Evolutionary conservation across 2,113 vertebrate species (phyloP), one percentile per base, ranked within the genome.

Genomic region (Nothobranchius furzeri): DNA sequence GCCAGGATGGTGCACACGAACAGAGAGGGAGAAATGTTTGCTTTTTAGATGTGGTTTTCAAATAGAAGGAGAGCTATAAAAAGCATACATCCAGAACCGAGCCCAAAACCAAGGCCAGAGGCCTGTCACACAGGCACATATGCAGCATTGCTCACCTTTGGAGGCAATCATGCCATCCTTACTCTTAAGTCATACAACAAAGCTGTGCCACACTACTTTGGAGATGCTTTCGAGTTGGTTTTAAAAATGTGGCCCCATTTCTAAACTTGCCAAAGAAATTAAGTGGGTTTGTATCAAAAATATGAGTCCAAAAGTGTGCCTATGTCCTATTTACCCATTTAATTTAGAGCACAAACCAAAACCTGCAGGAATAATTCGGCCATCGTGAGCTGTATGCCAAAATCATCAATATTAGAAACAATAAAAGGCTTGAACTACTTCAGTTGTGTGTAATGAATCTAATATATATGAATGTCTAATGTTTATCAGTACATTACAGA

Each of bases 41-140:
- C 83, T 82, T 88, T 89, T 84, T 72, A 78, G 70, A 85, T 81
- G 85, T 82, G 61, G 84, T 64, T 85, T 83, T 87, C 70, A 79
- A 87, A 88, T 78, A 78, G 70, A 59, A 76, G 75, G 68, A 61
- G 60, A 66, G 62, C 77, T 75, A 74, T 88, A 79, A 88, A 85
- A 81, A 74, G 73, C 80, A 73, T 40, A 73, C 51, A 71, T 66
- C 76, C 80, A 82, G 79, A 86, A 84, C 80, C 52, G 59, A 68
- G 60, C 36, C 60, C 70, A 11, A 7, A 49, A 82, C 75, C 64
- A 60, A 74, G 69, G 75, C 70, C 79, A 83, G 60, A 68, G 69
- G 60, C 56, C 75, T 64, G 68, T 78, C 68, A 75, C 47, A 73
- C n/a, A n/a, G 37, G 67, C 76, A 58, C 75, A 71, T 59, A 52